Percentiles rank a stretch among this genome's conserved stretches.
Conservation (phyloP, 2,888 invertebrate genomes). For the Limnephilus auricula region DNA sequence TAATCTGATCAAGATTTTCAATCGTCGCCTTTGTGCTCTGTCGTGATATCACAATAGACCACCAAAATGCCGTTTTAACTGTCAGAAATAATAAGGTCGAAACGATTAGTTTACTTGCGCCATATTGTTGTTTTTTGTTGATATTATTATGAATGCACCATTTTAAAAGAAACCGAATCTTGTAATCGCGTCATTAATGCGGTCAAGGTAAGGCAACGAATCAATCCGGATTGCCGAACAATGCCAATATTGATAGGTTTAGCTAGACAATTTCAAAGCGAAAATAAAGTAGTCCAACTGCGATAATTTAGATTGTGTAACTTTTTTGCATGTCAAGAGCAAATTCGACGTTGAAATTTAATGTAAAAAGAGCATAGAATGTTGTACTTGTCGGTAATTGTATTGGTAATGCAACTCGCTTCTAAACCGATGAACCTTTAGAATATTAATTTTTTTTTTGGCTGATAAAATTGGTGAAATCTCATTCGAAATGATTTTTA, state of each 20-base stretch:
- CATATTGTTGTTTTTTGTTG: background rate
- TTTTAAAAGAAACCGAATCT: background rate
- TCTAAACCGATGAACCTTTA: background rate
- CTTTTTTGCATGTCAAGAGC: background rate
- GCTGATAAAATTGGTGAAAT: no score
- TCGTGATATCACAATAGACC: background rate
- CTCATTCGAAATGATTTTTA: no score
- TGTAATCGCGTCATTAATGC: background rate
- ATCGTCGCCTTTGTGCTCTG: background rate
- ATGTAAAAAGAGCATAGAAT: background rate
- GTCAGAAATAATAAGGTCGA: constrained; percentile 9
- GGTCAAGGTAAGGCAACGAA: background rate
- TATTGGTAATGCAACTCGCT: background rate
- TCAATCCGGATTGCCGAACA: background rate
- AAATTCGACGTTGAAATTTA: background rate
- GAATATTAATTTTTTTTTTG: no score
- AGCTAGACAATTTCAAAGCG: background rate
- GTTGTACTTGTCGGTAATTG: background rate
- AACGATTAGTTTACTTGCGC: background rate
- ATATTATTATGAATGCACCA: background rate
- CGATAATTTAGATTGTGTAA: background rate
- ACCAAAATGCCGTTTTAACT: background rate
- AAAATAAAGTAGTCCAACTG: background rate
- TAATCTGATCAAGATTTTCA: background rate
- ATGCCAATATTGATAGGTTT: background rate